These are phyloP conservation scores for Unio delphinus DNA, from an alignment of 2,888 invertebrate genomes.

Conservation along the genomic window DNA sequence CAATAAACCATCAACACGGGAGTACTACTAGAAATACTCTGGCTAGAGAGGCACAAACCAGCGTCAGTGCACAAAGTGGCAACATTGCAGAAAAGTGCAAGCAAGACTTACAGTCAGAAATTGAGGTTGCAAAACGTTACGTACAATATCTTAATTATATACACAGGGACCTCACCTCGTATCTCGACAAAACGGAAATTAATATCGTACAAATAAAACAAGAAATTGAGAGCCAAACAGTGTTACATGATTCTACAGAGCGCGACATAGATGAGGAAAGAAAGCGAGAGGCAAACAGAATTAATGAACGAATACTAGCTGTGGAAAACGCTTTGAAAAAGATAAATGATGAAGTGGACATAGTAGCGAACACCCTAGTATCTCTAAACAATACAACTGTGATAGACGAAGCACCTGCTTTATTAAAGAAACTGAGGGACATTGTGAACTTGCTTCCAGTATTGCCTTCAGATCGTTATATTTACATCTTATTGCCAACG, in stretches of 20 bases:
- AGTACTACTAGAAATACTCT: no score
- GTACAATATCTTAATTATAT: slow-evolving; percentile 25
- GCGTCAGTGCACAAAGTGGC: no score
- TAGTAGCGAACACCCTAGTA: slow-evolving; percentile 15
- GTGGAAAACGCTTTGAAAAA: slow-evolving; percentile 20
- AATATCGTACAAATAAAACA: slow-evolving; percentile 21
- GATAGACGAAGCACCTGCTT: slow-evolving; percentile 7
- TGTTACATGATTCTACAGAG: slow-evolving; percentile 12
- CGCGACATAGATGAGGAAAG: slow-evolving; percentile 25
- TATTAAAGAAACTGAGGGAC: slow-evolving; percentile 7
- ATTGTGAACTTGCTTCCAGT: slow-evolving; percentile 15
- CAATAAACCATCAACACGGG: no score
- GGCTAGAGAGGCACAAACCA: no score
- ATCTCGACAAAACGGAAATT: slow-evolving; percentile 20
- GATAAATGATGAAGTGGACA: slow-evolving; percentile 15
- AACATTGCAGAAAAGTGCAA: no score
- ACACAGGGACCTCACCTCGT: slow-evolving; percentile 21
- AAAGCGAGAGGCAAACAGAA: slow-evolving; percentile 17
- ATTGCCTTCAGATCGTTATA: slow-evolving; percentile 17
- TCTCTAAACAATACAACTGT: slow-evolving; percentile 17
- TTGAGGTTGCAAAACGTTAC: slow-evolving; percentile 4
- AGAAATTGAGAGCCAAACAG: slow-evolving; percentile 14
- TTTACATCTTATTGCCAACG: slow-evolving; percentile 20
- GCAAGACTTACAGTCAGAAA: no score
- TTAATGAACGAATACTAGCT: slow-evolving; percentile 22